phyloP scores from a whole-genome alignment of 64 coral and sea anemone species.

The Pocillopora verrucosa region DNA sequence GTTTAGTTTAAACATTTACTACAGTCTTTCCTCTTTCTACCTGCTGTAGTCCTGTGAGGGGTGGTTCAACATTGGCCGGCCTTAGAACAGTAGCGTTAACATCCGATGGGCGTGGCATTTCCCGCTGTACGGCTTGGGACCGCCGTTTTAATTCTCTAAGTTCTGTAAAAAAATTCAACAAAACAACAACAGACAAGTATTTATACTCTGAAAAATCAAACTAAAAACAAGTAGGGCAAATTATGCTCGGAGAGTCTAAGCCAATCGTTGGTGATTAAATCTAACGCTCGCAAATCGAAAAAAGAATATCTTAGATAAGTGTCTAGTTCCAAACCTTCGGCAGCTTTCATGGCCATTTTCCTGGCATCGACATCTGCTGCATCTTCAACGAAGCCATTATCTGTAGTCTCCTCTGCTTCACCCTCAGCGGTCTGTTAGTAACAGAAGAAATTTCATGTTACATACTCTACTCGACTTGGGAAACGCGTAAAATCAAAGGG shows the following conservation, averaged over 20 bases:
- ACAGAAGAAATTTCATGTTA: neutral
- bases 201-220: no score
- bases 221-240: no score
- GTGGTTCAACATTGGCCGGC: conserved; percentile 89
- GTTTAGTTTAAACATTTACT: no score
- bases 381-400: conserved; percentile 86
- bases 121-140: conserved; percentile 86
- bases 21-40: conserved; percentile 1
- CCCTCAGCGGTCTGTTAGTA: conserved; percentile 39
- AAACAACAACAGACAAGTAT: neutral
- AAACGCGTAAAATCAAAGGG: no score
- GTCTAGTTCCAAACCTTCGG: conserved; percentile 56
- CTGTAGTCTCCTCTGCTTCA: conserved; percentile 38
- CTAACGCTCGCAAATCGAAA: neutral
- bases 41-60: conserved; percentile 84
- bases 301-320: neutral
- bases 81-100: conserved; percentile 85
- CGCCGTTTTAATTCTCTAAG: conserved; percentile 70
- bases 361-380: conserved; percentile 93
- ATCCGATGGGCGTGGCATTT: conserved; percentile 91
- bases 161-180: conserved; percentile 35
- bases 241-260: no score
- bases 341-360: conserved; percentile 55
- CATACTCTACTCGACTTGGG: neutral
- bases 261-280: no score